Evolutionary conservation across 2,888 invertebrate genomes (phyloP).

Genomic region (Amphipoea lucens): DNA sequence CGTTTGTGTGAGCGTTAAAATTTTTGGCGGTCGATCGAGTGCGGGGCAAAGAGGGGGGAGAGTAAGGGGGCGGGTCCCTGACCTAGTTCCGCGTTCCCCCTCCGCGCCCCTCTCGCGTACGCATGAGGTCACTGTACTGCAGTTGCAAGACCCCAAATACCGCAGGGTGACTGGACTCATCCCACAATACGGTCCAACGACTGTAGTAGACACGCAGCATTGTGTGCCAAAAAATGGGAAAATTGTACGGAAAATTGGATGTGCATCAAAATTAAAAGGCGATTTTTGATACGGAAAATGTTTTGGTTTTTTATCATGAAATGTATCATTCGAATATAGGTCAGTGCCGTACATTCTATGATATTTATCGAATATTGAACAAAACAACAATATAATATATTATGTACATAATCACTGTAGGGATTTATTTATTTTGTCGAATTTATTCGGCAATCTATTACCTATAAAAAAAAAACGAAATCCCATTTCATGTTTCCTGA

Average conservation of each 20-base stretch:
- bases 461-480: background rate
- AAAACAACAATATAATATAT: no score
- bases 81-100: slow-evolving; percentile 75
- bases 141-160: slow-evolving; percentile 86
- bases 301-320: slow-evolving; percentile 6
- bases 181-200: slow-evolving; percentile 54
- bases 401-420: no score
- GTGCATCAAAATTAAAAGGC: slow-evolving; percentile 28
- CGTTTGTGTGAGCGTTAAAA: slow-evolving; percentile 81
- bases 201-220: slow-evolving; percentile 38
- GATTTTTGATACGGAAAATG: background rate
- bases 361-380: background rate
- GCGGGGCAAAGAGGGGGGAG: slow-evolving; percentile 68
- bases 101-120: slow-evolving; percentile 82
- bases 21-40: slow-evolving; percentile 89
- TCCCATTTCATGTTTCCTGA: background rate
- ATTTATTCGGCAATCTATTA: background rate
- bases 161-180: slow-evolving; percentile 86
- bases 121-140: slow-evolving; percentile 90
- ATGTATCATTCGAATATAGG: background rate
- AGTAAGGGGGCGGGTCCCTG: slow-evolving; percentile 78
- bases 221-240: slow-evolving; percentile 35
- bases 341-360: background rate
- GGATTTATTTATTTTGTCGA: background rate
- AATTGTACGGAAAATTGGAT: slow-evolving; percentile 16